phyloP scores from a whole-genome alignment of 2,888 invertebrate genomes.

The Standfussiana lucernea region DNA sequence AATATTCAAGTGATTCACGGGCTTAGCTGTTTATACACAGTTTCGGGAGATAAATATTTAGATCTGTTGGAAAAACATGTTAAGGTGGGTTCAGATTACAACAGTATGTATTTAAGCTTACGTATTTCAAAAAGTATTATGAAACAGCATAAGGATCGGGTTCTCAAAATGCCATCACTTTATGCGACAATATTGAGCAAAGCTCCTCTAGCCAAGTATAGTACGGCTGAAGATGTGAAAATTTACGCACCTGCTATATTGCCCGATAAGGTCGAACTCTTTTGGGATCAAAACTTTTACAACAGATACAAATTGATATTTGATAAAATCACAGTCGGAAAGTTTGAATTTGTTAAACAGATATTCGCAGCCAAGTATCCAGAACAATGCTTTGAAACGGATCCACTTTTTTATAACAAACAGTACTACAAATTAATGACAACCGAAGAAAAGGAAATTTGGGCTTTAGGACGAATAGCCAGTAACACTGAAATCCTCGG shows the following conservation, averaged over 20 bases:
- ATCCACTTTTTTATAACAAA: constrained; percentile 67
- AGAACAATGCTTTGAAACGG: constrained; percentile 73
- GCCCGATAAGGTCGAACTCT: constrained; percentile 64
- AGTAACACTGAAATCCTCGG: constrained; percentile 70
- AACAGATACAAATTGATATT: constrained; percentile 70
- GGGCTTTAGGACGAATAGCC: constrained; percentile 77
- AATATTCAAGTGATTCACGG: constrained; percentile 42
- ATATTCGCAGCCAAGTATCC: constrained; percentile 74
- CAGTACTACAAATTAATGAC: constrained; percentile 74
- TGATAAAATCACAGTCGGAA: constrained; percentile 72
- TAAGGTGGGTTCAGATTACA: neutral
- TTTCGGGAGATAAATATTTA: constrained; percentile 73
- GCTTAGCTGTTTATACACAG: constrained; percentile 63
- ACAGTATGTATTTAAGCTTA: constrained; percentile 63
- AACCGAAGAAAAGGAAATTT: constrained; percentile 72
- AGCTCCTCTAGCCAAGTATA: constrained; percentile 68
- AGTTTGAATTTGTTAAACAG: constrained; percentile 73
- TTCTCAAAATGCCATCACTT: constrained; percentile 70
- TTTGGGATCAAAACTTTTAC: constrained; percentile 74
- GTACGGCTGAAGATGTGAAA: constrained; percentile 74
- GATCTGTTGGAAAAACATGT: constrained; percentile 74
- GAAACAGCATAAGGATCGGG: constrained; percentile 76
- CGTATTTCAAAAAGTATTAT: constrained; percentile 74
- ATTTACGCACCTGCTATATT: constrained; percentile 69
- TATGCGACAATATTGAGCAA: constrained; percentile 72